Conservation (phyloP, 2,797 vertebrate genomes). For the Siniperca undulata region DNA sequence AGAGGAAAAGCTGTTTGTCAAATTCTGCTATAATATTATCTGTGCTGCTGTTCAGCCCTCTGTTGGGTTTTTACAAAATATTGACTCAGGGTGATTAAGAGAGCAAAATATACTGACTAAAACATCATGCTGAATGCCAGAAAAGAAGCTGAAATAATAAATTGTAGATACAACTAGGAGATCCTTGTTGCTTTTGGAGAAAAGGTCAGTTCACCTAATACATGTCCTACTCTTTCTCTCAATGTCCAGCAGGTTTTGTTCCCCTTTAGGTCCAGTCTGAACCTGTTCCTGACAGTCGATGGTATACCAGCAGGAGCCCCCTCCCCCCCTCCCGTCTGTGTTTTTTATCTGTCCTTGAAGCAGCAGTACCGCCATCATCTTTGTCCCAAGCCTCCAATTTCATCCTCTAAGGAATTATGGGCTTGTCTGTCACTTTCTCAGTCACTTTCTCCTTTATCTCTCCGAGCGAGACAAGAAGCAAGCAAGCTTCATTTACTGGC, state of each 20-base stretch:
- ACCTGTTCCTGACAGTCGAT: slow-evolving; percentile 83
- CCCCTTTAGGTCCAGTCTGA: slow-evolving; percentile 67
- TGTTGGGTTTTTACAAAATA: slow-evolving; percentile 19
- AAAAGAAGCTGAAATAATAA: slow-evolving; percentile 33
- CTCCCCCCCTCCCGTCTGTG: not conserved
- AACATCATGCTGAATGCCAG: slow-evolving; percentile 6
- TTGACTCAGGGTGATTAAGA: slow-evolving; percentile 25
- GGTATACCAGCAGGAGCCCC: slow-evolving; percentile 71
- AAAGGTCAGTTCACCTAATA: not conserved
- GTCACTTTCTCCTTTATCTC: slow-evolving; percentile 34
- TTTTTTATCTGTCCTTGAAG: slow-evolving; percentile 62
- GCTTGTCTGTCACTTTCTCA: slow-evolving; percentile 41
- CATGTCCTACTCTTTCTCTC: not conserved
- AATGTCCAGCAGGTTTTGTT: slow-evolving; percentile 7
- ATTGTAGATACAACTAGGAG: not conserved
- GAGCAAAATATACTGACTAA: slow-evolving; percentile 12
- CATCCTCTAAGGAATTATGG: slow-evolving; percentile 39
- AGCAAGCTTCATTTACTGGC: not conserved
- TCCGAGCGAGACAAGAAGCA: not conserved
- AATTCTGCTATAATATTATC: slow-evolving; percentile 36
- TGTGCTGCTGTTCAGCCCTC: slow-evolving; percentile 24
- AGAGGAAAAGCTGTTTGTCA: slow-evolving; percentile 51
- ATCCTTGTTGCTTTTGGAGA: slow-evolving; percentile 5
- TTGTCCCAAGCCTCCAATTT: slow-evolving; percentile 47
- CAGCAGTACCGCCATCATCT: slow-evolving; percentile 47